Evolutionary conservation across 2,888 invertebrate species (phyloP).

Genomic region (Mythimna albipuncta): DNA sequence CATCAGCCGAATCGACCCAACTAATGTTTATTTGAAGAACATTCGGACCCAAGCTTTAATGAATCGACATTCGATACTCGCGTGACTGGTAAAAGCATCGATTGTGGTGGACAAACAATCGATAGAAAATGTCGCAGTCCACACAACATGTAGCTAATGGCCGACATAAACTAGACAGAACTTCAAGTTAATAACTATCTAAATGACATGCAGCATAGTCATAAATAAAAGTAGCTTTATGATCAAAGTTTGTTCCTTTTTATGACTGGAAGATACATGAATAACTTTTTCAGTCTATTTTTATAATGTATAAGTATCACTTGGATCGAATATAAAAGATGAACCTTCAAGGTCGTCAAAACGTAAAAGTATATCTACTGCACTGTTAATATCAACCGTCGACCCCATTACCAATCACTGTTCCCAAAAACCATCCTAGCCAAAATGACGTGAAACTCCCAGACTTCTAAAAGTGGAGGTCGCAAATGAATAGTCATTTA

Average conservation of each 20-base stretch:
- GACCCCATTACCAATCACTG: background rate
- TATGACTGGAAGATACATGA: background rate
- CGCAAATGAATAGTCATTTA: conserved; percentile 67
- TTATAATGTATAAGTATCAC: conserved; percentile 3
- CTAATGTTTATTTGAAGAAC: conserved; percentile 84
- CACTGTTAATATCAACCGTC: background rate
- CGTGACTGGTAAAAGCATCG: conserved; percentile 78
- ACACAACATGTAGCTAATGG: conserved; percentile 57
- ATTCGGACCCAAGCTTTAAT: conserved; percentile 71
- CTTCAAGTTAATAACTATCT: conserved; percentile 40
- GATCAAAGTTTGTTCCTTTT: conserved; percentile 20
- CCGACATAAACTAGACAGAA: conserved; percentile 49
- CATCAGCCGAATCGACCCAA: conserved; percentile 70
- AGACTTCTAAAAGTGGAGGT: conserved; percentile 42
- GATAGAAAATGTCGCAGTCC: conserved; percentile 60
- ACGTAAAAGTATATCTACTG: background rate
- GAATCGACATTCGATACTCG: conserved; percentile 77
- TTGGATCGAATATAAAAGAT: background rate
- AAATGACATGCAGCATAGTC: conserved; percentile 35
- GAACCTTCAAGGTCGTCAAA: conserved; percentile 6
- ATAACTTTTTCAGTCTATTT: conserved; percentile 18
- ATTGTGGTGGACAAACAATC: conserved; percentile 70
- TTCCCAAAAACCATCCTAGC: conserved; percentile 5
- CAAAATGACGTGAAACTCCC: conserved; percentile 38
- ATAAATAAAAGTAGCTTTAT: conserved; percentile 39